Evolutionary conservation across 2,797 vertebrate genomes (phyloP).

Genomic region (Falco concolor): DNA sequence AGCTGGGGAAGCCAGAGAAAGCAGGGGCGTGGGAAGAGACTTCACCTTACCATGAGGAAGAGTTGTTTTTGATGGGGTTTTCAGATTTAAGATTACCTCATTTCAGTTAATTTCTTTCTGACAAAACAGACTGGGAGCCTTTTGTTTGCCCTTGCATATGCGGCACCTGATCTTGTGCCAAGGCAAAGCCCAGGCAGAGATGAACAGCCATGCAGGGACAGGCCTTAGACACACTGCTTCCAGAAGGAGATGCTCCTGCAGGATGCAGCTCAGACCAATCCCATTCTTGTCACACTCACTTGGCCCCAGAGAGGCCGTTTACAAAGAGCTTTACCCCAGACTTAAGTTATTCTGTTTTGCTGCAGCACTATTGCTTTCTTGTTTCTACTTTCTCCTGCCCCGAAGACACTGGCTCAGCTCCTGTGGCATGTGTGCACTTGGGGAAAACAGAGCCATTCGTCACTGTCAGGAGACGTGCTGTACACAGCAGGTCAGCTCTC

Average conservation of each 20-base stretch:
- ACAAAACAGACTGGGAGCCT: not conserved
- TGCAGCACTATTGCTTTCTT: not conserved
- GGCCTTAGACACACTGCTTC: not conserved
- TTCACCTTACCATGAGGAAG: not conserved
- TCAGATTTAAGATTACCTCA: not conserved
- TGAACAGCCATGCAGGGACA: not conserved
- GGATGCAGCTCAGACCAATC: not conserved
- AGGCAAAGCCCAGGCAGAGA: not conserved
- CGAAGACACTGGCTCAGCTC: slow-evolving; percentile 28
- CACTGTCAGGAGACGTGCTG: slow-evolving; percentile 65
- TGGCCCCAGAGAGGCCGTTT: not conserved
- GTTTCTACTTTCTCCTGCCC: slow-evolving; percentile 5
- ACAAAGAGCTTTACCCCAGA: not conserved
- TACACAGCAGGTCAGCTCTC: slow-evolving; percentile 55
- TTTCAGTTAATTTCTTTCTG: not conserved
- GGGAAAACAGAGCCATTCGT: slow-evolving; percentile 51
- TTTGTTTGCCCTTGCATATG: not conserved
- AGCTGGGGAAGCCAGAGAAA: not conserved
- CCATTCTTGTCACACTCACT: not conserved
- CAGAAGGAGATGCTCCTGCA: not conserved
- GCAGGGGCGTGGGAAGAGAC: not conserved
- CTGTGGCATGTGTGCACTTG: not conserved
- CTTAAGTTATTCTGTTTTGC: not conserved
- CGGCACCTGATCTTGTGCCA: not conserved
- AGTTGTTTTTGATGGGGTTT: not conserved